phyloP scores from a whole-genome alignment of 2,113 vertebrate genomes.

The Mus spicilegus region DNA sequence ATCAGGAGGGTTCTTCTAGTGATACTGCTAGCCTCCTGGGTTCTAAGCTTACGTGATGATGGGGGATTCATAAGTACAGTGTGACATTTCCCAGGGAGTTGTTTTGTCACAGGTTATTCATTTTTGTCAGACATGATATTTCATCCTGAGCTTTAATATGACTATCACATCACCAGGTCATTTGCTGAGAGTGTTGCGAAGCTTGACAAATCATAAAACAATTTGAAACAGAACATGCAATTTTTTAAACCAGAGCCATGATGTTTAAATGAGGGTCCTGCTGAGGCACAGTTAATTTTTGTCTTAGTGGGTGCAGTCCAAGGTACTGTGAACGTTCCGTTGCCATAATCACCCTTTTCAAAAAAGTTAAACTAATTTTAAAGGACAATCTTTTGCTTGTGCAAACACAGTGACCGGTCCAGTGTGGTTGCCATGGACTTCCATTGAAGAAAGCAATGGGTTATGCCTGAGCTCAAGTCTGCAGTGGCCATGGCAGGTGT shows the following conservation, averaged over 20 bases:
- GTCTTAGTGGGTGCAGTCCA: background rate
- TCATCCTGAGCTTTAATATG: slow-evolving; percentile 70
- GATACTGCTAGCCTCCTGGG: slow-evolving; percentile 68
- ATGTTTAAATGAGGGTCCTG: slow-evolving; percentile 29
- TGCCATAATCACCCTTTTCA: background rate
- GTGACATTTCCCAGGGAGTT: slow-evolving; percentile 75
- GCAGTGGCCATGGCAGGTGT: background rate
- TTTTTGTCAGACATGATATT: slow-evolving; percentile 75
- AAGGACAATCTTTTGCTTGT: background rate
- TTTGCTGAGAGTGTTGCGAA: slow-evolving; percentile 25
- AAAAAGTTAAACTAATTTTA: background rate
- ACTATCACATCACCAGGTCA: slow-evolving; percentile 53
- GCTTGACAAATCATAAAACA: slow-evolving; percentile 43
- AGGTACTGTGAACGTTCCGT: background rate
- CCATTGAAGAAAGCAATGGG: slow-evolving; percentile 26
- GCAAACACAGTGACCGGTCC: background rate
- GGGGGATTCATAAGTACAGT: slow-evolving; percentile 72
- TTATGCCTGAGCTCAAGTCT: background rate
- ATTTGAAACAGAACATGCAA: slow-evolving; percentile 59
- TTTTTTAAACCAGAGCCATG: slow-evolving; percentile 36
- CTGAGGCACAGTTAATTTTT: slow-evolving; percentile 21
- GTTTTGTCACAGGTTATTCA: slow-evolving; percentile 68
- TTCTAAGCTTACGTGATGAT: slow-evolving; percentile 49
- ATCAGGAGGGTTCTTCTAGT: slow-evolving; percentile 62
- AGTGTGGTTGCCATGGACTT: background rate